These are phyloP conservation scores for Sus scrofa DNA, from an alignment of 2,113 vertebrate species.

Conservation along the genomic window DNA sequence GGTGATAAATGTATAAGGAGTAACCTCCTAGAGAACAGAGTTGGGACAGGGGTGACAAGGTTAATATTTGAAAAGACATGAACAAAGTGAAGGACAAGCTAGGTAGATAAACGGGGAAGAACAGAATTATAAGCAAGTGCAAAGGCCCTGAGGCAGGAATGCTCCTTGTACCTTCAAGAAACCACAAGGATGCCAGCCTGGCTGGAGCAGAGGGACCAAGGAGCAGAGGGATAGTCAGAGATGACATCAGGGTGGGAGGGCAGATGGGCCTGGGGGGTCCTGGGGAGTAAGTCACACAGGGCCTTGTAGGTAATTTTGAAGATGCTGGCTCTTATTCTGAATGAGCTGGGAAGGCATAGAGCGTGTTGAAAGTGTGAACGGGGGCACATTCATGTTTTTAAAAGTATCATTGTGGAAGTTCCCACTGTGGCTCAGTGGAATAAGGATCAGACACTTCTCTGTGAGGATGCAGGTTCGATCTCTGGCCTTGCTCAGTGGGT, in stretches of 20 bases:
- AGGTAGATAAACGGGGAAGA: not conserved
- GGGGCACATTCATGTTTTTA: not conserved
- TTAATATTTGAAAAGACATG: not conserved
- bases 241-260: not conserved
- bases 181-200: not conserved
- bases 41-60: rapidly evolving
- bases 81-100: not conserved
- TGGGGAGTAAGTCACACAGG: not conserved
- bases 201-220: not conserved
- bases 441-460: no score
- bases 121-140: not conserved
- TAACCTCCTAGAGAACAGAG: not conserved
- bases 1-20: not conserved
- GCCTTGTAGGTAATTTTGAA: not conserved
- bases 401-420: no score
- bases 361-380: not conserved
- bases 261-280: not conserved
- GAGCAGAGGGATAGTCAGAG: no score
- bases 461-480: no score
- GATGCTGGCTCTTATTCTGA: not conserved
- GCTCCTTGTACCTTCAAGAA: not conserved
- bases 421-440: no score
- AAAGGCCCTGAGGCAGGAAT: not conserved
- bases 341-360: not conserved
- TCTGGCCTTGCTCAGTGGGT: no score